Conservation (phyloP, 2,888 invertebrate species). For the Mesochorus sp. region DNA sequence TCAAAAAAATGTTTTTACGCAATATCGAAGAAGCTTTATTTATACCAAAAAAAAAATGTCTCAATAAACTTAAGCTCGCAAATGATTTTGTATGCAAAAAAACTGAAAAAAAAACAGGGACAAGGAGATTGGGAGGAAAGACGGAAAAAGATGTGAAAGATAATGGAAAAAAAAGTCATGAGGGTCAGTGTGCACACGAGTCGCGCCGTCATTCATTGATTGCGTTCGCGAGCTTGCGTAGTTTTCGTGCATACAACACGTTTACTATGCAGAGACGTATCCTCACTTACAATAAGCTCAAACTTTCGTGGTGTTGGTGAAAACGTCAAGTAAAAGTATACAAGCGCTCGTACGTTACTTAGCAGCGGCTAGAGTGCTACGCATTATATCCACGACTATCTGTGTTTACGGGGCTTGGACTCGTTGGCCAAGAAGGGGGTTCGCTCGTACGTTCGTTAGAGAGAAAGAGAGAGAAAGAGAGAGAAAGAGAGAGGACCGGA, state of each 20-base stretch:
- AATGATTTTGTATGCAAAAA: background rate
- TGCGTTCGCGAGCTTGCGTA: conserved; percentile 63
- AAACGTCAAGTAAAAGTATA: conserved; percentile 14
- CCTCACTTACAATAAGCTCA: conserved; percentile 24
- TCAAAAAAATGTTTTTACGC: background rate
- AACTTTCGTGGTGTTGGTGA: conserved; percentile 23
- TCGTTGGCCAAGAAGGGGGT: conserved; percentile 51
- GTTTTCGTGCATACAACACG: background rate
- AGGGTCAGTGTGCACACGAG: conserved; percentile 74
- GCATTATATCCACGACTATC: background rate
- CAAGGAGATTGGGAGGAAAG: conserved; percentile 38
- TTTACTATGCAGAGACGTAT: conserved; percentile 16
- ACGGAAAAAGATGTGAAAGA: conserved; percentile 58
- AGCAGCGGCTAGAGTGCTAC: background rate
- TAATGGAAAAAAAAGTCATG: conserved; percentile 73
- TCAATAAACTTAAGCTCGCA: too few species aligned
- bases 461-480: conserved; percentile 16
- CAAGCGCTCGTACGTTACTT: conserved; percentile 25
- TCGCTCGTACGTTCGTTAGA: conserved; percentile 21
- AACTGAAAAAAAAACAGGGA: background rate
- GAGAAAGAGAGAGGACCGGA: conserved; percentile 48
- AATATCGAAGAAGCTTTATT: too few species aligned
- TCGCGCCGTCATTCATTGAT: conserved; percentile 64
- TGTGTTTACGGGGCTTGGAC: conserved; percentile 5
- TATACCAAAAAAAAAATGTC: background rate